These are phyloP conservation scores for Pseudopleuronectes americanus DNA, from an alignment of 2,797 vertebrate genomes.

Conservation along the genomic window DNA sequence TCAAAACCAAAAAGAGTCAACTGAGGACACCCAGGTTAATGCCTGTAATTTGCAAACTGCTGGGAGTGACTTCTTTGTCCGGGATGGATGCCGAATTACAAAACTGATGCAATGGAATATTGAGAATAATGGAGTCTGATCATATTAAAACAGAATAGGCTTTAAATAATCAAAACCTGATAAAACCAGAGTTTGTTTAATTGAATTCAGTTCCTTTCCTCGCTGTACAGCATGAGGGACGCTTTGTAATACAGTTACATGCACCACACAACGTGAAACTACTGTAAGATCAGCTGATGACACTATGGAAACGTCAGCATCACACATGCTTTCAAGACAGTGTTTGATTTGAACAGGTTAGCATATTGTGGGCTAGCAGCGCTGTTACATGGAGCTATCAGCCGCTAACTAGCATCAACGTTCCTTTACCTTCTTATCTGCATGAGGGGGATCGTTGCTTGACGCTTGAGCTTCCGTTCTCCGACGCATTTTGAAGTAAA, in stretches of 20 bases:
- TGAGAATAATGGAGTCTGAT: neutral
- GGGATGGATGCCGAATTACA: neutral
- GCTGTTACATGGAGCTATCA: neutral
- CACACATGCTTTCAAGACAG: too few species aligned
- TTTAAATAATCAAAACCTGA: neutral
- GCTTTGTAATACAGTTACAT: neutral
- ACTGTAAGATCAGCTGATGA: neutral
- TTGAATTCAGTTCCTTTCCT: neutral
- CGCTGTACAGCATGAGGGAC: neutral
- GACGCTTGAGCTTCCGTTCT: constrained; percentile 65
- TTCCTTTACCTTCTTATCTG: constrained; percentile 69
- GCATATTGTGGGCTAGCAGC: neutral
- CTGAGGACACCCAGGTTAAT: neutral
- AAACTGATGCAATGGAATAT: neutral
- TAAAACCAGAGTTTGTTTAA: neutral
- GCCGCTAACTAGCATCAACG: neutral
- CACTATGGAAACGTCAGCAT: too few species aligned
- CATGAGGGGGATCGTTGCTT: constrained; percentile 33
- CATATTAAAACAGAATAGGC: accelerated
- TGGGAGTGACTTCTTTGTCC: neutral
- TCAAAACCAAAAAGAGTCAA: neutral
- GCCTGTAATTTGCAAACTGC: neutral
- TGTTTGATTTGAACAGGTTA: too few species aligned
- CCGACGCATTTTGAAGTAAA: constrained; percentile 70
- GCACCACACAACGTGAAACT: neutral